Conservation (phyloP, 1,140 invertebrate genomes). For the Mylabris phalerata region DNA sequence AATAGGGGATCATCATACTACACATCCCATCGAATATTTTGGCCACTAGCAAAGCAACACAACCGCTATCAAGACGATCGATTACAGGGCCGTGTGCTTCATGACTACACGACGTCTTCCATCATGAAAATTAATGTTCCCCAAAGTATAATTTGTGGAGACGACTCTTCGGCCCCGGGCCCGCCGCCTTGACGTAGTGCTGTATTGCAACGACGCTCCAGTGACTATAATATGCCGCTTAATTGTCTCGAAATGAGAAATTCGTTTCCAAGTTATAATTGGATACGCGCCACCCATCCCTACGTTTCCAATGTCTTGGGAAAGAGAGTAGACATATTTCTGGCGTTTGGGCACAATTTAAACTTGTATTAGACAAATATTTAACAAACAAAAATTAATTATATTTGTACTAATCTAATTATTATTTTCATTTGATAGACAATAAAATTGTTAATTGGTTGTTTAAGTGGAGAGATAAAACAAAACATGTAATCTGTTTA, state of each 20-base stretch:
- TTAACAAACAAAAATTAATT: too few species aligned
- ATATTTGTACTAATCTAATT: too few species aligned
- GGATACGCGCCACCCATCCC: conserved; percentile 37
- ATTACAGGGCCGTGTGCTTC: conserved; percentile 1
- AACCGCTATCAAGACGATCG: conserved; percentile 5
- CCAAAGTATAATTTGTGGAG: conserved; percentile 46
- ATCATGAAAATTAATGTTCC: conserved; percentile 46
- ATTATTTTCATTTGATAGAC: not conserved
- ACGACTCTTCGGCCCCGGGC: conserved; percentile 23
- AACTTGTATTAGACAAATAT: too few species aligned
- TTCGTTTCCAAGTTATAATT: conserved; percentile 46
- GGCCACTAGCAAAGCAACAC: not conserved
- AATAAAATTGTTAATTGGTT: too few species aligned
- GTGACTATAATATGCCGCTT: conserved; percentile 45
- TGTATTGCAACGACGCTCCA: conserved; percentile 41
- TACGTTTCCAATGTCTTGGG: too few species aligned
- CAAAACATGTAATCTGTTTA: too few species aligned
- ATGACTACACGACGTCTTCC: conserved; percentile 29
- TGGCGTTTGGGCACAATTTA: too few species aligned
- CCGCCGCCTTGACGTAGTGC: conserved; percentile 21
- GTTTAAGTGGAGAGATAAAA: too few species aligned
- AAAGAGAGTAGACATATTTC: too few species aligned
- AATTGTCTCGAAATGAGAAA: conserved; percentile 47
- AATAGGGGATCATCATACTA: too few species aligned
- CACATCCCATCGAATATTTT: conserved; percentile 1